These are phyloP conservation scores for Crocodylus rhombifer DNA, from an alignment of 2,797 vertebrate species.

Conservation along the genomic window DNA sequence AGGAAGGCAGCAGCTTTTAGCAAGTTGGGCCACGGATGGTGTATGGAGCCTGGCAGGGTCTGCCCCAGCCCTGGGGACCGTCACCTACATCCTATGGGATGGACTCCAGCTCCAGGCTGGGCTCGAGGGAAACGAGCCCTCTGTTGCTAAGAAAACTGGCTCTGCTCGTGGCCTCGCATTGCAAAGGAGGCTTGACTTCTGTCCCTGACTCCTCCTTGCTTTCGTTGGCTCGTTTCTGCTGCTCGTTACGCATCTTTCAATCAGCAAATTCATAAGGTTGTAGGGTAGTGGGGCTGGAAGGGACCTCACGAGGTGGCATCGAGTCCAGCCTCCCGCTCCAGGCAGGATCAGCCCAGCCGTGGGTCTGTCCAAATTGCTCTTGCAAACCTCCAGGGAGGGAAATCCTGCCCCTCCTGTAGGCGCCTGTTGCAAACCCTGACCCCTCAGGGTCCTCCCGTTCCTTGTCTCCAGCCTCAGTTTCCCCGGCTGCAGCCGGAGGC, in stretches of 20 bases:
- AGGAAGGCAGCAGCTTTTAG: not conserved
- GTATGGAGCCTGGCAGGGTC: not conserved
- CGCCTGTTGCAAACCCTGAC: fast-evolving
- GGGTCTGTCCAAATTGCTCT: fast-evolving
- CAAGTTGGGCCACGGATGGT: not conserved
- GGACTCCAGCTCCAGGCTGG: too few species aligned
- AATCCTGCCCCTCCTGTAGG: not conserved
- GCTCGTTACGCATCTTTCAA: not conserved
- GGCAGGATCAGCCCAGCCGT: too few species aligned
- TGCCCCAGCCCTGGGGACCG: too few species aligned
- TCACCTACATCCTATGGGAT: too few species aligned
- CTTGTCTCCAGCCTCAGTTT: not conserved
- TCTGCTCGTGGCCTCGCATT: too few species aligned
- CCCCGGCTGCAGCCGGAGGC: too few species aligned
- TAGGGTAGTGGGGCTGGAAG: too few species aligned
- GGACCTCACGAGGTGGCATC: too few species aligned
- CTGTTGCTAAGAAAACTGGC: too few species aligned
- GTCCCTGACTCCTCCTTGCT: not conserved
- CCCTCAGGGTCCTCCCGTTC: fast-evolving
- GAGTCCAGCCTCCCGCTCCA: too few species aligned
- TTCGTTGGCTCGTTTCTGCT: not conserved
- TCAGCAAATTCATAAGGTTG: not conserved
- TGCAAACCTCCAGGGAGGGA: fast-evolving
- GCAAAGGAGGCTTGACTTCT: too few species aligned
- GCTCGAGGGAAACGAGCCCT: too few species aligned